Evolutionary conservation across 2,797 vertebrate species (phyloP).

Genomic region (Poeciliopsis presidionis): DNA sequence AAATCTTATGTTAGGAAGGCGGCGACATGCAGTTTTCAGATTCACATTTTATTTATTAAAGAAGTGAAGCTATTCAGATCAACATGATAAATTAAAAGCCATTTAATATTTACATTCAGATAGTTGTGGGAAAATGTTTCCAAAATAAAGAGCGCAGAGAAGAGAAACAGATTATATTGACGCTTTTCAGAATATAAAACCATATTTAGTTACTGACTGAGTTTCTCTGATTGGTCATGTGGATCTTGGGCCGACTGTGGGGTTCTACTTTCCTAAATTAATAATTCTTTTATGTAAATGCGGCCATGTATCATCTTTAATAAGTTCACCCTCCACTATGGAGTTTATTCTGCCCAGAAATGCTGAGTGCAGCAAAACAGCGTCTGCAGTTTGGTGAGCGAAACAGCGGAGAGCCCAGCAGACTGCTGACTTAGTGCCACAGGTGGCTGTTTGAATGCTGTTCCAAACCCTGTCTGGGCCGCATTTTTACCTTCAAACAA

Average conservation of each 20-base stretch:
- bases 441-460: constrained; percentile 67
- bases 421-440: constrained; percentile 63
- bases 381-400: constrained; percentile 8
- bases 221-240: background rate
- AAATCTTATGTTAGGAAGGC: too few relatives aligned
- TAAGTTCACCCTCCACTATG: background rate
- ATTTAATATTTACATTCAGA: too few relatives aligned
- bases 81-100: background rate
- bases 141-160: background rate
- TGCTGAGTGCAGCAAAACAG: constrained; percentile 58
- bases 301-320: background rate
- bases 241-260: background rate
- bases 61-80: background rate
- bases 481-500: constrained; percentile 35
- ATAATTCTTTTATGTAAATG: background rate
- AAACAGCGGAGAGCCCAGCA: constrained; percentile 47
- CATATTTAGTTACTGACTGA: background rate
- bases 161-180: background rate
- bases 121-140: background rate
- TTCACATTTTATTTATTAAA: background rate
- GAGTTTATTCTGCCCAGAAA: constrained; percentile 42
- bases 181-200: background rate
- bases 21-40: background rate
- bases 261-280: background rate
- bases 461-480: constrained; percentile 54